Percentiles rank a stretch among this genome's conserved stretches.
Conservation (phyloP, 2,113 vertebrate species). For the Phrynosoma platyrhinos region DNA sequence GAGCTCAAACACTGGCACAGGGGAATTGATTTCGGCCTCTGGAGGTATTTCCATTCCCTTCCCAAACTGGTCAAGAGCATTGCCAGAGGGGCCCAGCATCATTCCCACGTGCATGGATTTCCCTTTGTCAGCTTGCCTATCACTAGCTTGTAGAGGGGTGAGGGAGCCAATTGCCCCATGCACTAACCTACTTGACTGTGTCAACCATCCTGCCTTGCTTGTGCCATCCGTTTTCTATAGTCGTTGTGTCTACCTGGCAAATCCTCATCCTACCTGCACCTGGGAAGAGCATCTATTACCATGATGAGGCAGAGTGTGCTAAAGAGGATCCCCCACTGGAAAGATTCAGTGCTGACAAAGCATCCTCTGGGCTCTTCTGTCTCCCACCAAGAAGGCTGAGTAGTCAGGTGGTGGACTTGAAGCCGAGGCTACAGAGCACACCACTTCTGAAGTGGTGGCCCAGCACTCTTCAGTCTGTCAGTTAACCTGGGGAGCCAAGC, state of each 20-base stretch:
- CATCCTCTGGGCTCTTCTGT: not conserved
- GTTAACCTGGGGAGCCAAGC: constrained; percentile 5
- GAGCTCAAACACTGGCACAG: not conserved
- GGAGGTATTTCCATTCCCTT: not conserved
- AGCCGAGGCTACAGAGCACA: not conserved
- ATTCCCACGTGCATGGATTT: constrained; percentile 22
- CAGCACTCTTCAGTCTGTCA: not conserved
- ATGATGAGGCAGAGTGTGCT: not conserved
- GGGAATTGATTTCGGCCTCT: not conserved
- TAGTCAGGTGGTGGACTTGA: not conserved
- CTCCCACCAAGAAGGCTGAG: not conserved
- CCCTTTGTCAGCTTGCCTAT: not conserved
- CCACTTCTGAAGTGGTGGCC: not conserved
- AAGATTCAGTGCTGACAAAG: not conserved
- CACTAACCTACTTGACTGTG: not conserved
- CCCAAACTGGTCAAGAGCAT: not conserved
- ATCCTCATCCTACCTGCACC: constrained; percentile 21
- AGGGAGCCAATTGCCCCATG: not conserved
- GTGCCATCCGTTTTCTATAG: constrained; percentile 5
- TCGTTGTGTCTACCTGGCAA: not conserved
- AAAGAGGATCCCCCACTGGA: not conserved
- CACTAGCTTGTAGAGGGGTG: not conserved
- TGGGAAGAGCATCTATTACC: not conserved
- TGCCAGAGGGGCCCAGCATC: not conserved
- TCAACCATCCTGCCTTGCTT: not conserved